phyloP scores from a whole-genome alignment of 2,797 vertebrate genomes.

The Halcyon smyrnensis region DNA sequence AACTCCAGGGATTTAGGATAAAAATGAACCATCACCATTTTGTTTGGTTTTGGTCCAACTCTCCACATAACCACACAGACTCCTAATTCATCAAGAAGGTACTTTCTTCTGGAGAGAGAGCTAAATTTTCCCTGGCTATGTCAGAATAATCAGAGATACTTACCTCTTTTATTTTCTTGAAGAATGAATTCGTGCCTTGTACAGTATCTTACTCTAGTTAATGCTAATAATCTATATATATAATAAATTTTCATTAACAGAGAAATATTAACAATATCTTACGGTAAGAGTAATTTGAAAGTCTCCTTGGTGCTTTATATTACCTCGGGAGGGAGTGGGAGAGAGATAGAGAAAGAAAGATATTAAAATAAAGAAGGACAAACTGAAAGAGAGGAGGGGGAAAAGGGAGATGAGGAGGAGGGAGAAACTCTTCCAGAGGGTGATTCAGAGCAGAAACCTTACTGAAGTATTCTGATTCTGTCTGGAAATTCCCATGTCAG shows the following conservation, averaged over 20 bases:
- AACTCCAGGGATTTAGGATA: background rate
- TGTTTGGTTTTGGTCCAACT: background rate
- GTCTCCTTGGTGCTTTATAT: background rate
- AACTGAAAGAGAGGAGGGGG: background rate
- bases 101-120: background rate
- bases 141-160: background rate
- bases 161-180: background rate
- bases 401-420: background rate
- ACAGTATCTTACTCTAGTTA: background rate
- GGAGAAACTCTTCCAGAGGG: background rate
- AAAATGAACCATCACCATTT: background rate
- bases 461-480: background rate
- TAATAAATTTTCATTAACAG: background rate
- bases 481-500: background rate
- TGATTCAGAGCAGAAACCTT: background rate
- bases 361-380: background rate
- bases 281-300: background rate
- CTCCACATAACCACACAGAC: background rate
- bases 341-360: background rate
- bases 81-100: background rate
- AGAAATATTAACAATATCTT: background rate
- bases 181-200: background rate
- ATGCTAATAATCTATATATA: background rate
- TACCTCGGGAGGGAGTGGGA: background rate
- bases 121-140: background rate